Base-by-base conservation (phyloP, 2,797 vertebrate species). In the Coregonus sp. region DNA sequence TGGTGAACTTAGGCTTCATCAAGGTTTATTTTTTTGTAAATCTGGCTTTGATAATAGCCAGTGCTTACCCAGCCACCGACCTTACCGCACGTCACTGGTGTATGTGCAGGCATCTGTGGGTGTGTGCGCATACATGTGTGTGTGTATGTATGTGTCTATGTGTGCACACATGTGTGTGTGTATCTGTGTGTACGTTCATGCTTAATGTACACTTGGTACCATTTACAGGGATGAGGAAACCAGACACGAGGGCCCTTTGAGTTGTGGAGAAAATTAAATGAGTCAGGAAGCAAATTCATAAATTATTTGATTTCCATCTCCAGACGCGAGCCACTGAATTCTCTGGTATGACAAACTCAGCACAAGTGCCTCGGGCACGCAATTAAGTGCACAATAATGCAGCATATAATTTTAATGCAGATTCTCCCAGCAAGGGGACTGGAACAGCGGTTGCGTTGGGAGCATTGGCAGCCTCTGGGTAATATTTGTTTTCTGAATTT, bases 281-380 rank as follows among this genome's bases (percentile, higher is more conserved):
- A 90, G 81, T 83, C 75, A 18, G 83, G 80, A 87, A 88, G 84
- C 83, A 81, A 88, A 90, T 86, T 0, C 81, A 85, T 89, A 87
- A 84, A 90, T 92, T 87, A 90, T 88, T 87, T 89, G 89, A 91
- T 90, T 90, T 83, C 73, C 86, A 89, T 88, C 88, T 89, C 82
- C 50, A 66, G 78, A 81, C 68, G 16, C 54, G 31, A 63, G 72
- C 82, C 59, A 20, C 78, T 74, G 82, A 86, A 76, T 81, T 77
- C 80, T 52, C 31, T 4, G 15, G 73, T 76, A 18, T 9, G 83
- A 78, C 81, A 16, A 67, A 83, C 79, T 80, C 77, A 81, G 76
- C 78, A 79, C 16, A 47, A 86, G 82, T 54, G 82, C 75, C 82
- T 33, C 67, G 67, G 83, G 81, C 61, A 70, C 83, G 35, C 85